A percentile compares a stretch with the other conserved stretches of the same genome.
Conservation (phyloP, 2,888 invertebrate genomes). For the Hyposoter didymator region DNA sequence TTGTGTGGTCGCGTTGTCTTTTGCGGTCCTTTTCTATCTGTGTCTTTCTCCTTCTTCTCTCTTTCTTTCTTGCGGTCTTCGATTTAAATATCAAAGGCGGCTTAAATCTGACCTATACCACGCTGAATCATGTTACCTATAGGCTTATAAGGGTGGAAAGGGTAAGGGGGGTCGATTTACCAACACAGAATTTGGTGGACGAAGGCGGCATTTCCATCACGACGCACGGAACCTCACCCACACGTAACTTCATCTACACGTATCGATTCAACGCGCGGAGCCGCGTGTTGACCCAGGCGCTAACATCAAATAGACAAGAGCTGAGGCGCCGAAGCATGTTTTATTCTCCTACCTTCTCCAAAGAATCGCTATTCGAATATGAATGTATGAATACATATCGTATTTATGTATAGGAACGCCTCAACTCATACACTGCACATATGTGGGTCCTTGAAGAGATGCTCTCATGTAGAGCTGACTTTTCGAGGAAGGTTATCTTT, state of each 20-base stretch:
- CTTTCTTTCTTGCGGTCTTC: constrained; percentile 71
- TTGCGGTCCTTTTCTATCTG: constrained; percentile 47
- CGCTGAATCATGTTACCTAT: constrained; percentile 84
- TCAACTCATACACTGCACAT: constrained; percentile 8
- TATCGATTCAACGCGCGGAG: constrained; percentile 65
- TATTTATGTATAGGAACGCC: constrained; percentile 1
- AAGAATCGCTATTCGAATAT: constrained; percentile 24
- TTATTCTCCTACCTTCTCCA: constrained; percentile 34
- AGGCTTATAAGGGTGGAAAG: constrained; percentile 75
- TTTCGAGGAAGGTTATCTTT: constrained; percentile 38
- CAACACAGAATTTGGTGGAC: constrained; percentile 72
- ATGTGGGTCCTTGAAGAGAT: constrained; percentile 29
- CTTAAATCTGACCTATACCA: constrained; percentile 84
- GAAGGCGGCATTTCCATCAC: constrained; percentile 37
- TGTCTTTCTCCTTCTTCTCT: constrained; percentile 47
- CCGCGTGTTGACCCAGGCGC: constrained; percentile 80
- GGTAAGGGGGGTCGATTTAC: constrained; percentile 69
- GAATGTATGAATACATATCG: neutral
- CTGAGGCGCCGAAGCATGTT: constrained; percentile 57
- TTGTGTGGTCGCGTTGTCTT: constrained; percentile 81
- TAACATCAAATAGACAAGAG: constrained; percentile 80
- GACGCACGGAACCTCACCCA: constrained; percentile 25
- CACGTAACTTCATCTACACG: constrained; percentile 2
- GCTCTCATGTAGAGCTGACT: constrained; percentile 15
- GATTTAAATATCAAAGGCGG: constrained; percentile 84